phyloP scores from a whole-genome alignment of 1,140 invertebrate genomes.

The Caenorhabditis inopinata region DNA sequence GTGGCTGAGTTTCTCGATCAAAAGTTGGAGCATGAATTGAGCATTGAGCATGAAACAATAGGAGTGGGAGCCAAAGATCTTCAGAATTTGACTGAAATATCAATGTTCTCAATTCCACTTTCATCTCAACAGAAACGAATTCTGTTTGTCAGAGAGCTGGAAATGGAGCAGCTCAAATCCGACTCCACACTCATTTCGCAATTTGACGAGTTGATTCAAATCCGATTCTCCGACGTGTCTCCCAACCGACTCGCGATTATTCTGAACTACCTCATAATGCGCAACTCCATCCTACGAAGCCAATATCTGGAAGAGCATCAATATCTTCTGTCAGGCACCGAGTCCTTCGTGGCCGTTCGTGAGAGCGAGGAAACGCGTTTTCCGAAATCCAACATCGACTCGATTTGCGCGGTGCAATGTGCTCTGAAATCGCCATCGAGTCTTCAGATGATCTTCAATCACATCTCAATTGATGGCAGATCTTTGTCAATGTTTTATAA shows the following conservation, averaged over 20 bases:
- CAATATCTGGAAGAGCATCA: not conserved
- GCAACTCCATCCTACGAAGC: not conserved
- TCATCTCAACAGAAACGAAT: conserved; percentile 16
- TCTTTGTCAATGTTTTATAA: not conserved
- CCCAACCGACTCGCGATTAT: not conserved
- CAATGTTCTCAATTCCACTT: not conserved
- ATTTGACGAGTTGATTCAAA: not conserved
- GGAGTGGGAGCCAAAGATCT: too few relatives aligned
- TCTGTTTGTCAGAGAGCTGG: not conserved
- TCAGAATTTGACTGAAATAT: not conserved
- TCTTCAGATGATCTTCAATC: not conserved
- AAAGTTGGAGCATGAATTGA: too few relatives aligned
- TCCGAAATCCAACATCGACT: not conserved
- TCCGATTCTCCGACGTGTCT: not conserved
- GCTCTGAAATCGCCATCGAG: not conserved
- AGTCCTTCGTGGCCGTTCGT: not conserved
- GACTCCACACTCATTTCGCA: not conserved
- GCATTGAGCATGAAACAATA: too few relatives aligned
- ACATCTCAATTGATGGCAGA: not conserved
- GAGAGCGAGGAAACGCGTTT: not conserved
- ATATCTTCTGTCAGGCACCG: not conserved
- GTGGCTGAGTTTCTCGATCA: not conserved
- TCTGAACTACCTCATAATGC: not conserved
- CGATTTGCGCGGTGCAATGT: not conserved
- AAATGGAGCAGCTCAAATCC: not conserved